Conservation (phyloP, 2,888 invertebrate genomes). For the Cataglyphis altisquamis region DNA sequence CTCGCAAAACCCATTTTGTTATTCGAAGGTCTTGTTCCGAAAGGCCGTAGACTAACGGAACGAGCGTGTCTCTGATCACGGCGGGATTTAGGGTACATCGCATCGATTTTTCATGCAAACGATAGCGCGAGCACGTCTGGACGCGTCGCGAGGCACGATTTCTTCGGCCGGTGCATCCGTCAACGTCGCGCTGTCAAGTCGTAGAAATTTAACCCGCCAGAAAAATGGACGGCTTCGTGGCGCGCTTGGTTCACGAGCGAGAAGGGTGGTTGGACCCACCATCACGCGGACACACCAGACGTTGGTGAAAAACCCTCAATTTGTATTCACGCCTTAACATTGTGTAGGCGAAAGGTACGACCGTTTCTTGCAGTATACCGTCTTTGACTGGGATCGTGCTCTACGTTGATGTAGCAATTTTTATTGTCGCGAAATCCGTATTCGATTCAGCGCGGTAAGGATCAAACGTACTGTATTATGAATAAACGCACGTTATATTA, state of each 20-base stretch:
- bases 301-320: conserved; percentile 79
- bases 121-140: conserved; percentile 73
- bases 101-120: conserved; percentile 75
- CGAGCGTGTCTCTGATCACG: conserved; percentile 36
- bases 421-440: neutral
- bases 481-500: conserved; percentile 8
- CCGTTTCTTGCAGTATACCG: conserved; percentile 71
- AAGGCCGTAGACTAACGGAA: conserved; percentile 39
- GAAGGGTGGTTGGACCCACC: conserved; percentile 57
- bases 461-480: conserved; percentile 10
- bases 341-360: conserved; percentile 77
- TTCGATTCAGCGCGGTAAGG: neutral
- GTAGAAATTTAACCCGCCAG: conserved; percentile 83
- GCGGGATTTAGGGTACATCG: conserved; percentile 67
- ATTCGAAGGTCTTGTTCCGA: neutral
- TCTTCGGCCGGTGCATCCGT: conserved; percentile 82
- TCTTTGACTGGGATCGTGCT: conserved; percentile 7
- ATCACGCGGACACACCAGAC: conserved; percentile 52
- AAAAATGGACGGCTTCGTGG: conserved; percentile 79
- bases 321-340: conserved; percentile 81
- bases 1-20: neutral
- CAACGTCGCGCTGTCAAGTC: conserved; percentile 82
- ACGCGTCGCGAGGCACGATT: conserved; percentile 79
- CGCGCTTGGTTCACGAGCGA: conserved; percentile 66
- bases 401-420: conserved; percentile 33